Conservation (phyloP, 2,113 vertebrate species). For the Pycnonotus jocosus region DNA sequence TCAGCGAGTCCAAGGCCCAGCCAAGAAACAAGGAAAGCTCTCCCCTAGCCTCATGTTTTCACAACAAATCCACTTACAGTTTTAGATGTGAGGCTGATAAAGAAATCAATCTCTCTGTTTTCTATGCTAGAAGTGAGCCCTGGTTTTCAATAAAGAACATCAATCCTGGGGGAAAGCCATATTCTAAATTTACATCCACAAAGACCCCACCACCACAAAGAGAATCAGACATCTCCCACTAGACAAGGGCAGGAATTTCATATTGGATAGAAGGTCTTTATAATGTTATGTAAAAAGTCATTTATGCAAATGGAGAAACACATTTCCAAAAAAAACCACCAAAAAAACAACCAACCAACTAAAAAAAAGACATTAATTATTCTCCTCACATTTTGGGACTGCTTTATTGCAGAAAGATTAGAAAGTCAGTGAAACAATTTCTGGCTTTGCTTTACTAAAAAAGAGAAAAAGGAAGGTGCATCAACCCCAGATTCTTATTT, state of each 20-base stretch:
- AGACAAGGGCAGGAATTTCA: not conserved
- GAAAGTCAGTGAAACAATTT: not conserved
- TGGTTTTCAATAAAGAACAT: not conserved
- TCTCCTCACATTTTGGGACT: not conserved
- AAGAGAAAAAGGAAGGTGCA: not conserved
- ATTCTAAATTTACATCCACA: not conserved
- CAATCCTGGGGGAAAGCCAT: not conserved
- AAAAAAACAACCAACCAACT: too few species aligned
- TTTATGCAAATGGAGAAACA: not conserved
- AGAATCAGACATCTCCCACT: not conserved
- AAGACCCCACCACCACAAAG: rapidly evolving
- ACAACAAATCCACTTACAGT: not conserved
- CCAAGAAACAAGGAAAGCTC: not conserved
- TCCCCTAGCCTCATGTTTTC: not conserved
- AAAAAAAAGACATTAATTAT: not conserved
- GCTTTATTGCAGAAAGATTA: not conserved
- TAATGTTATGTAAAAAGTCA: not conserved
- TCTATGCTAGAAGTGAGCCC: not conserved
- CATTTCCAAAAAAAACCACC: not conserved
- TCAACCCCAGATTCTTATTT: not conserved
- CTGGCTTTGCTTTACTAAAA: not conserved
- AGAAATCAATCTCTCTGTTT: not conserved
- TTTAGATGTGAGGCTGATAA: not conserved
- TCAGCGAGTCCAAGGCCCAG: not conserved
- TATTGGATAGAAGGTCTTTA: not conserved